phyloP scores from a whole-genome alignment of 1,140 invertebrate species.

The Microplitis mediator region DNA sequence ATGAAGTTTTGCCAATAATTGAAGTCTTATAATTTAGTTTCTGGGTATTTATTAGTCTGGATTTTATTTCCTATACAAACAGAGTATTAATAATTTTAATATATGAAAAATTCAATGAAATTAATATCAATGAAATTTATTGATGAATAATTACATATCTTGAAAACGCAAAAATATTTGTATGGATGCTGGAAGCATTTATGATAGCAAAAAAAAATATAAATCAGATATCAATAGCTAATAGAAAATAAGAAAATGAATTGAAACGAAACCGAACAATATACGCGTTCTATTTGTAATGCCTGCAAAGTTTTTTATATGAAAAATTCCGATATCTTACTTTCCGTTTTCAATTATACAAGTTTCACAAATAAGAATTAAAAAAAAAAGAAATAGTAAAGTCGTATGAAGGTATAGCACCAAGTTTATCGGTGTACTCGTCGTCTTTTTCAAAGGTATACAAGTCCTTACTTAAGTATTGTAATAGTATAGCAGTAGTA shows the following conservation, averaged over 20 bases:
- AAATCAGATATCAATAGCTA: neutral
- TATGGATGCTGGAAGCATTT: too few relatives aligned
- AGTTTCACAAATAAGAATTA: neutral
- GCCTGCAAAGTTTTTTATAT: conserved; percentile 12
- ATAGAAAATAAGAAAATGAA: conserved; percentile 9
- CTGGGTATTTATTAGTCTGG: too few relatives aligned
- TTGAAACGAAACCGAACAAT: conserved; percentile 30
- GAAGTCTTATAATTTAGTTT: too few relatives aligned
- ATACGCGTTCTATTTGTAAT: conserved; percentile 45
- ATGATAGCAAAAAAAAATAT: too few relatives aligned
- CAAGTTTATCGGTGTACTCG: conserved; percentile 17
- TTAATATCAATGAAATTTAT: too few relatives aligned
- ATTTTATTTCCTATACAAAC: too few relatives aligned
- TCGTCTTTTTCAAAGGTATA: conserved; percentile 37
- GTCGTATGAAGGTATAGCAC: neutral
- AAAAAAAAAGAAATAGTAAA: neutral
- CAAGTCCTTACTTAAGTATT: conserved; percentile 33
- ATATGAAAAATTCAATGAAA: too few relatives aligned
- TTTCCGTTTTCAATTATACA: conserved; percentile 43
- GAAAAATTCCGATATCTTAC: conserved; percentile 45
- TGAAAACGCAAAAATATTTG: too few relatives aligned
- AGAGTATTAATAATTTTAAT: too few relatives aligned
- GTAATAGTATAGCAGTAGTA: too few relatives aligned
- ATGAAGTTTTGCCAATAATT: too few relatives aligned
- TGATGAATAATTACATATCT: too few relatives aligned